These are phyloP conservation scores for Phrixothrix hirtus DNA, from an alignment of 2,888 invertebrate species.

Conservation along the genomic window DNA sequence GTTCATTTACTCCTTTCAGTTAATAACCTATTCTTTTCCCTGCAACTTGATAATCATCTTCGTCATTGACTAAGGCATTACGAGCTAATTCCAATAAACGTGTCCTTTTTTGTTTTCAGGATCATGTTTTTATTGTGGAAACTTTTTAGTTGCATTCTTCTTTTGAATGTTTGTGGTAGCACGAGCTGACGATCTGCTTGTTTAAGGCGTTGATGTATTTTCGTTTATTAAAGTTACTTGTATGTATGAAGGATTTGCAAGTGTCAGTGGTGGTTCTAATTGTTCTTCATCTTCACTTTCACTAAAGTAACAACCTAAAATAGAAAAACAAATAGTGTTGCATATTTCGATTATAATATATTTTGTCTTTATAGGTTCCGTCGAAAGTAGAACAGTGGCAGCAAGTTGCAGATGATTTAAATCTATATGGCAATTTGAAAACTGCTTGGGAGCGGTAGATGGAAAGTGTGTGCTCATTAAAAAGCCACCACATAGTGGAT, in stretches of 20 bases:
- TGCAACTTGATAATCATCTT: neutral
- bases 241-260: too few relatives aligned
- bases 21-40: conserved; percentile 1
- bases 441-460: too few relatives aligned
- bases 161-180: neutral
- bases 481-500: neutral
- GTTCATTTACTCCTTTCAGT: neutral
- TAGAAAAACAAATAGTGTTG: too few relatives aligned
- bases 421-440: neutral
- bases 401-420: conserved; percentile 1
- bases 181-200: neutral
- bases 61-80: neutral
- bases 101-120: too few relatives aligned
- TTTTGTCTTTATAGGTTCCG: neutral
- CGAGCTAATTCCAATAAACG: too few relatives aligned
- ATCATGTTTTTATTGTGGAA: too few relatives aligned
- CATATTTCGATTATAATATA: neutral
- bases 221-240: neutral
- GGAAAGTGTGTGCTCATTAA: neutral
- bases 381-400: neutral
- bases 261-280: too few relatives aligned
- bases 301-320: too few relatives aligned
- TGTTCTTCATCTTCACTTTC: too few relatives aligned
- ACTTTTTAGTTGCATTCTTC: too few relatives aligned
- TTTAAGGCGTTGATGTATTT: neutral